Base-by-base conservation (phyloP, 1,140 invertebrate species). In the Pemphigus obesinymphae region DNA sequence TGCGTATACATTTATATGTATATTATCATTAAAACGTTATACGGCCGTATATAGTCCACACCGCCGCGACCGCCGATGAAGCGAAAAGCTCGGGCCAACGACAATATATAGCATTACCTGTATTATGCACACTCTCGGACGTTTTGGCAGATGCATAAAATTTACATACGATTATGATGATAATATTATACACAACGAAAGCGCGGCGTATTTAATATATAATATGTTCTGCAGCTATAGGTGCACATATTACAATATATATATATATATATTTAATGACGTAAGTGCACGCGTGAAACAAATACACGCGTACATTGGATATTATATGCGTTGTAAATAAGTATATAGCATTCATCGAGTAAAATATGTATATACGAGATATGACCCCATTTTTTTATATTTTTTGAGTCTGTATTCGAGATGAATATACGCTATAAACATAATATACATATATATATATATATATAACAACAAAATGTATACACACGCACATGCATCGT, bases 141-240 rank as follows among this genome's bases (percentile, higher is more conserved):
- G 23, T 70, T 70, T 26, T 26, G 40, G 40, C 68, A 13, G 37
- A 70, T 8, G 68, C 68, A 70, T 70, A 45, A 13, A n/a, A 70
- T 70, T 70, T 45, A 15, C 68, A 70, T 70, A 10, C 40, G 68
- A 70, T 70, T 70, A 70, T 15, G n/a, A n/a, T n/a, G n/a, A n/a
- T n/a, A n/a, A n/a, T n/a, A n/a, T n/a, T n/a, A 26, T n/a, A 1
- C 26, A 26, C 15, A 37, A 45, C 11, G 13, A 45, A 26, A 26
- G n/a, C 68, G 20, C 5, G 7, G 34, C 23, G 66, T 45, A 23
- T 45, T 43, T 2, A 11, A 10, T 26, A 58, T 13, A 26, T 11
- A 10, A 26, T 58, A 26, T 29, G 53, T 5, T 58, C 13, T 70
- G 20, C 10, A 34, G 23, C 10, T 68, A 23, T 37, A 43, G 40